Base-by-base conservation (phyloP, 2,888 invertebrate genomes). In the Sacculina carcini region DNA sequence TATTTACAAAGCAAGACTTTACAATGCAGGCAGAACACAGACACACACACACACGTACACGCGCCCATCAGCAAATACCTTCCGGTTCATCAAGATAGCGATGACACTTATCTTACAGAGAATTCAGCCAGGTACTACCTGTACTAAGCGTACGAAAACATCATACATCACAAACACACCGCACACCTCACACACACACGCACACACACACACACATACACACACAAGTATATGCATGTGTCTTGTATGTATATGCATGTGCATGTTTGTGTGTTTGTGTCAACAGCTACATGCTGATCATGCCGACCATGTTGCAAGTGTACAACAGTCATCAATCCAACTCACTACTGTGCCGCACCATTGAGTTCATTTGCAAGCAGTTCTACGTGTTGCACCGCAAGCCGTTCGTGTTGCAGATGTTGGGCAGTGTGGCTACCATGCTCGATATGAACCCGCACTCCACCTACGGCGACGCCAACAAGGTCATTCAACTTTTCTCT, bases 281-380 rank as follows among this genome's bases (percentile, higher is more conserved):
- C 57, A 57, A 51, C 62, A 84, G 84, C 19, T 98, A 94, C 64
- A 72, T 96, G 51, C 71, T 94, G 59, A 92, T 99, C 58, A 94
- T 98, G 85, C 98, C 98, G 23, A 92, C 96, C 0, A 68, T 99
- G 26, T 69, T 98, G 47, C 84, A 92, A 69, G 81, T 96, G 51
- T 99, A 98, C 67, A 89, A 92, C 3, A 87, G 90, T 61, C 90
- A 94, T 66, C 96, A 94, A 69, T 90, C 92, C 0, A 98, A 99
- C 66, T 82, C 82, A 62, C 69, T 94, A 23, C 82, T 98, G 2
- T 87, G 86, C 5, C 81, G 87, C 0, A 90, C 94, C 0, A 85
- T 98, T 51, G 94, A 98, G 64, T 98, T 94, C 64, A 87, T 92
- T 0, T 94, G 94, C 14, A 90, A 94, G 62, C 96, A 98, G 64